A percentile compares a stretch with the other conserved stretches of the same genome.
These are phyloP conservation scores for Drosophila koepferae DNA, from an alignment of 2,888 invertebrate species.

Conservation along the genomic window DNA sequence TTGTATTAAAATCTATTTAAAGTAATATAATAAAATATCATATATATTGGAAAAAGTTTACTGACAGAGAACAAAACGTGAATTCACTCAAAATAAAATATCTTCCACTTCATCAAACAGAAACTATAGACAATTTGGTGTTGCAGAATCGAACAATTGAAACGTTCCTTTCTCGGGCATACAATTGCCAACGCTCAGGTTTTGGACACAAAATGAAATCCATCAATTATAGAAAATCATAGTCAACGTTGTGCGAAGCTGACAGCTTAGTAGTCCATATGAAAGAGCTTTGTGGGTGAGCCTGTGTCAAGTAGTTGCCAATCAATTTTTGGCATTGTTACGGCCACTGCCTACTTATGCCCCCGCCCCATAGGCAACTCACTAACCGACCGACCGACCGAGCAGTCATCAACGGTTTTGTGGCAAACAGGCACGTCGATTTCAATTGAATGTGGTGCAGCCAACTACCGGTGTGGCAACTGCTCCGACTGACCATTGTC, in stretches of 20 bases:
- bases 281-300: conserved; percentile 34
- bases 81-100: not conserved
- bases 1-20: not conserved
- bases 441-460: conserved; percentile 74
- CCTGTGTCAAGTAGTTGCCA: conserved; percentile 69
- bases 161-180: conserved; percentile 19
- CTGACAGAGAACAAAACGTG: not conserved
- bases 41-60: not conserved
- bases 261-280: conserved; percentile 34
- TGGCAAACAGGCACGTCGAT: conserved; percentile 78
- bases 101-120: not conserved
- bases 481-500: conserved; percentile 26
- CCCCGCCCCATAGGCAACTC: not conserved
- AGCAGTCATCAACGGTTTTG: conserved; percentile 67
- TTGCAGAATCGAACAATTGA: conserved; percentile 13
- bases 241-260: conserved; percentile 35
- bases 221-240: conserved; percentile 69
- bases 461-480: conserved; percentile 55
- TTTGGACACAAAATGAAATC: conserved; percentile 44
- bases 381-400: conserved; percentile 6
- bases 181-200: conserved; percentile 23
- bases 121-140: not conserved
- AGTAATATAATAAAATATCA: not conserved
- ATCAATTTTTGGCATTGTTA: conserved; percentile 75
- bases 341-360: conserved; percentile 33